Conservation (phyloP, 2,113 vertebrate species). For the Pristiophorus japonicus region DNA sequence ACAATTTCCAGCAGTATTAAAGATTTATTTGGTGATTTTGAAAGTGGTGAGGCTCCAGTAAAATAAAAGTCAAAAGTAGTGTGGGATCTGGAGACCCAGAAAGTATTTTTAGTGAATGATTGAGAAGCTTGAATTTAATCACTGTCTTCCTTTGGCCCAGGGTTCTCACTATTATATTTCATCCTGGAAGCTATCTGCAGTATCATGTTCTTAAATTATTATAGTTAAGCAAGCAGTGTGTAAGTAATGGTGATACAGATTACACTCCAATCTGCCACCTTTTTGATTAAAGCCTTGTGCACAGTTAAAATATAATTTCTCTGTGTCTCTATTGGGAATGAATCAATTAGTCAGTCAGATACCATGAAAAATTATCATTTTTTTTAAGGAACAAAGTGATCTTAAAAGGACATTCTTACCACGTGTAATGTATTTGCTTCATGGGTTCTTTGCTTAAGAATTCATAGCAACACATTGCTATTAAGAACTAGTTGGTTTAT, state of each 20-base stretch:
- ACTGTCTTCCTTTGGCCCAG: background rate
- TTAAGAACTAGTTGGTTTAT: no score
- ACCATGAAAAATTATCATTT: background rate
- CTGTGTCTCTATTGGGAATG: background rate
- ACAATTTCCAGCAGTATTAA: background rate
- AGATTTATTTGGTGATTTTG: background rate
- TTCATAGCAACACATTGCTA: no score
- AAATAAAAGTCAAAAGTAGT: background rate
- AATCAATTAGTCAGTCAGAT: slow-evolving; percentile 2
- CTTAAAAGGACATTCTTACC: background rate
- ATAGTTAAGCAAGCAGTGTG: background rate
- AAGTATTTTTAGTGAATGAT: background rate
- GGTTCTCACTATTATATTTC: background rate
- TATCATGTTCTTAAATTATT: background rate
- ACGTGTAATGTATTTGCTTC: no score
- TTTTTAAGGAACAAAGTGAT: background rate
- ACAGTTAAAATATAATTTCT: background rate
- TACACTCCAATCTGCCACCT: background rate
- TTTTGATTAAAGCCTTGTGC: background rate
- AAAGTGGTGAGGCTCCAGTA: background rate
- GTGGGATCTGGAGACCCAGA: background rate
- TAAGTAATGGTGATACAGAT: background rate
- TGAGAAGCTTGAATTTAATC: background rate
- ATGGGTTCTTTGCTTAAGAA: no score
- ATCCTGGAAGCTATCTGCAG: background rate